Conservation (phyloP, 2,888 invertebrate species). For the Pristionchus fissidentatus region DNA sequence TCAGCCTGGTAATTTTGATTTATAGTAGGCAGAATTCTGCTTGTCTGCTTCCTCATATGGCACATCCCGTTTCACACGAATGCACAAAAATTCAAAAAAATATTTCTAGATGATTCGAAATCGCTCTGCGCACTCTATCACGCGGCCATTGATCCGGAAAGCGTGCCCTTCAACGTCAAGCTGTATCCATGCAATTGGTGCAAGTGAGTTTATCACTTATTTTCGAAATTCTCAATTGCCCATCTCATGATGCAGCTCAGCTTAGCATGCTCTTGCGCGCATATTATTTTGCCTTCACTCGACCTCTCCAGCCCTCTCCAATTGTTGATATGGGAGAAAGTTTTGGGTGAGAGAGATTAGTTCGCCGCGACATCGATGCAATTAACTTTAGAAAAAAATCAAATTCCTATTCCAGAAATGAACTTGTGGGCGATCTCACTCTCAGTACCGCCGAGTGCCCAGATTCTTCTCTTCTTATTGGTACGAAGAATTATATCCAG, state of each 20-base stretch:
- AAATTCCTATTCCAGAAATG: background rate
- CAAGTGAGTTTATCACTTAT: slow-evolving; percentile 40
- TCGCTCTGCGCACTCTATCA: slow-evolving; percentile 21
- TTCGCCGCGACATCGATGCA: too few relatives aligned
- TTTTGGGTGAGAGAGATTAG: background rate
- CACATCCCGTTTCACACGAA: too few relatives aligned
- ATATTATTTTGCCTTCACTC: too few relatives aligned
- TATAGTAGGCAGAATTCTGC: too few relatives aligned
- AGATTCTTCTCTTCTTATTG: background rate
- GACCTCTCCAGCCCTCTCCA: too few relatives aligned
- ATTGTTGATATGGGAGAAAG: background rate
- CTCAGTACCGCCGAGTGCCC: slow-evolving; percentile 22
- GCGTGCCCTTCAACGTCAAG: slow-evolving; percentile 41
- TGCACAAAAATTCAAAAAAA: too few relatives aligned
- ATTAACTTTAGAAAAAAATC: too few relatives aligned
- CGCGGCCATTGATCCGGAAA: slow-evolving; percentile 41
- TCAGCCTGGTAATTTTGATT: background rate
- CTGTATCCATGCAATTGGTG: slow-evolving; percentile 42
- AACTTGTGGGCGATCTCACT: slow-evolving; percentile 14
- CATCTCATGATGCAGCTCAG: background rate
- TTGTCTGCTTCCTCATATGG: too few relatives aligned
- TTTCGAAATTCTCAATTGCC: too few relatives aligned
- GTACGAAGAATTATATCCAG: slow-evolving; percentile 32
- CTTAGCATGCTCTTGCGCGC: background rate
- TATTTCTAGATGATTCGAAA: background rate